phyloP scores from a whole-genome alignment of 2,797 vertebrate genomes.

The Synaphobranchus kaupii region DNA sequence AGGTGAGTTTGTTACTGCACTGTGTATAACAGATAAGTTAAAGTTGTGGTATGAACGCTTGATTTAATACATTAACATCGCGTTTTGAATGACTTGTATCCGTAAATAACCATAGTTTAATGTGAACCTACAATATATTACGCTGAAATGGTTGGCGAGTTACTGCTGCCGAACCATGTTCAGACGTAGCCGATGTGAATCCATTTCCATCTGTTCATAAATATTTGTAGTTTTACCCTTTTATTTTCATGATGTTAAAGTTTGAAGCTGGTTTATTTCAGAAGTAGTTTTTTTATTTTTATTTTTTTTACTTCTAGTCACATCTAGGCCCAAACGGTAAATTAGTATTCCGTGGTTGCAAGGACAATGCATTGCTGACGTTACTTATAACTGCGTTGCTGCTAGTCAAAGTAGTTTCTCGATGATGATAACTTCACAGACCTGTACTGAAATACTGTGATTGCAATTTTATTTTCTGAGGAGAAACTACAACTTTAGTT shows the following conservation, averaged over 20 bases:
- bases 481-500: slow-evolving; percentile 49
- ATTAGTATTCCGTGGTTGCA: neutral
- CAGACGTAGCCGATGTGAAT: slow-evolving; percentile 39
- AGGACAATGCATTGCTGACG: neutral
- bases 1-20: neutral
- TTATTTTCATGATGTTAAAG: neutral
- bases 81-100: neutral
- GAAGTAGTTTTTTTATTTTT: neutral
- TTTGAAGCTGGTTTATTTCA: neutral
- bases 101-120: neutral
- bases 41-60: too few relatives aligned
- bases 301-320: too few relatives aligned
- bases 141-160: neutral
- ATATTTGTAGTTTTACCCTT: neutral
- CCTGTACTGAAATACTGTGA: slow-evolving; percentile 79
- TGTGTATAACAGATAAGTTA: neutral
- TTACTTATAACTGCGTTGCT: neutral
- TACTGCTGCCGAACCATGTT: neutral
- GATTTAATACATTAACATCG: too few relatives aligned
- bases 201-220: slow-evolving; percentile 48
- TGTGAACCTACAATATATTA: neutral
- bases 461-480: slow-evolving; percentile 67
- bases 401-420: slow-evolving; percentile 54
- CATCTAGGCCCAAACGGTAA: neutral
- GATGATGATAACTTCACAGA: slow-evolving; percentile 79